A percentile compares a stretch with the other conserved stretches of the same genome.
Conservation (phyloP, 2,113 vertebrate genomes). For the Amphiprion ocellaris region DNA sequence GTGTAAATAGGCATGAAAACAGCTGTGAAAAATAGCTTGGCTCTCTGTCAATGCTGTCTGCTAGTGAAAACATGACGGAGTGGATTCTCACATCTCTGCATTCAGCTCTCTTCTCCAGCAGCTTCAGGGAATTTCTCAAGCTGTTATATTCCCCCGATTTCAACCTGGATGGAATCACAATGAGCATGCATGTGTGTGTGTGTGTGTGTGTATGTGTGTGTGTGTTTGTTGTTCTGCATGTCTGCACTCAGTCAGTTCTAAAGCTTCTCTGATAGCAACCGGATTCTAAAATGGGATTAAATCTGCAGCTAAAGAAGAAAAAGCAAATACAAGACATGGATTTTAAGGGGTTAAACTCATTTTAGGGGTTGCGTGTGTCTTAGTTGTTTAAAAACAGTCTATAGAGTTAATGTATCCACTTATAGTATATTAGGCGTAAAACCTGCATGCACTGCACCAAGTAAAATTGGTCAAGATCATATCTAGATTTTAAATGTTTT, state of each 20-base stretch:
- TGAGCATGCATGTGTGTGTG: background rate
- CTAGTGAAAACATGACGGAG: slow-evolving; percentile 28
- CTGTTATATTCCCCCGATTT: slow-evolving; percentile 21
- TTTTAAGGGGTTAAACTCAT: no score
- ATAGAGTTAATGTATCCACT: no score
- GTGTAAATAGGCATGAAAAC: slow-evolving; percentile 27
- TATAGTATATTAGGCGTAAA: no score
- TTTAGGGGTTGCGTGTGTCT: background rate
- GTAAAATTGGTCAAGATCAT: no score
- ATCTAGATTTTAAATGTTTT: no score
- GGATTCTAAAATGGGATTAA: background rate
- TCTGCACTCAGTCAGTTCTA: slow-evolving; percentile 1
- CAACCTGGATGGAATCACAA: slow-evolving; percentile 32
- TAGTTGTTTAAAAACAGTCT: background rate
- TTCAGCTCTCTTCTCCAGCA: slow-evolving; percentile 4
- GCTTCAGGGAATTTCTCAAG: slow-evolving; percentile 37
- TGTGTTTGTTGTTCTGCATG: slow-evolving; percentile 15
- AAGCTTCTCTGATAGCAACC: slow-evolving; percentile 20
- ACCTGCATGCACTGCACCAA: no score
- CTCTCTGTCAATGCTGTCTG: slow-evolving; percentile 3
- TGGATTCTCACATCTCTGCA: slow-evolving; percentile 20
- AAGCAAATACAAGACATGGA: no score
- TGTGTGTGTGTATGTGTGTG: background rate
- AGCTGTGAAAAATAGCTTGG: slow-evolving; percentile 19
- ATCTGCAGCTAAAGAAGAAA: slow-evolving; percentile 13